Base-by-base conservation (phyloP, 2,113 vertebrate species). In the Dicaeum eximium region DNA sequence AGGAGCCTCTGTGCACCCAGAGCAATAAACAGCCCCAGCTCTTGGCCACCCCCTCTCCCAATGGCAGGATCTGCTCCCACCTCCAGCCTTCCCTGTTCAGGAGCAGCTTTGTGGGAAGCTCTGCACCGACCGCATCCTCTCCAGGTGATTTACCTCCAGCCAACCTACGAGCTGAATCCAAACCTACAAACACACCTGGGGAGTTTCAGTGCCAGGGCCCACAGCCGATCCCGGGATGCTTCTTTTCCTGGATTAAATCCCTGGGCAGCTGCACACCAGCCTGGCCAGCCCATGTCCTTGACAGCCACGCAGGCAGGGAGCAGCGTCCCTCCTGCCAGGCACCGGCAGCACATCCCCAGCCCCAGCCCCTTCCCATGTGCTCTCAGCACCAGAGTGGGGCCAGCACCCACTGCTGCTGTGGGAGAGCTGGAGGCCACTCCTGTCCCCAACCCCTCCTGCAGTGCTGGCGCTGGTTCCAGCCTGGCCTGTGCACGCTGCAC, bases 401-500 rank as follows among this genome's bases (percentile, higher is more conserved):
- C 61, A 6, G 16, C 17, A 24, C 1, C 1, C 5, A 1, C 13
- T 19, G 67, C 80, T n/a, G 61, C 57, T 1, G 4, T 3, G 11
- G 42, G 9, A 23, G 7, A 22, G n/a, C 38, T 10, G 3, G 53
- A 21, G 80, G 47, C 20, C 4, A 0, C 42, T 45, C 5, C 19
- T n/a, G 37, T 28, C 23, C 38, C 38, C 19, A n/a, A 42, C 9
- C 6, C 9, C 8, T 15, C 13, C 60, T 1, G 42, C 67, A 61
- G 19, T 0, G 5, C 65, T 53, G 51, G 24, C 57, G 9, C 31
- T 0, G 15, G 10, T 4, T 15, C 62, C 75, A 50, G 65, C 38
- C 70, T 9, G 27, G 15, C 1, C 3, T 3, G 1, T 1, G 15
- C 56, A 22, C 16, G 0, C 30, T 0, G 3, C 62, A 12, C 3